Percentiles rank a stretch among this genome's conserved stretches.
Evolutionary conservation across 2,113 vertebrate species (phyloP).

Genomic region (Semicossyphus pulcher): DNA sequence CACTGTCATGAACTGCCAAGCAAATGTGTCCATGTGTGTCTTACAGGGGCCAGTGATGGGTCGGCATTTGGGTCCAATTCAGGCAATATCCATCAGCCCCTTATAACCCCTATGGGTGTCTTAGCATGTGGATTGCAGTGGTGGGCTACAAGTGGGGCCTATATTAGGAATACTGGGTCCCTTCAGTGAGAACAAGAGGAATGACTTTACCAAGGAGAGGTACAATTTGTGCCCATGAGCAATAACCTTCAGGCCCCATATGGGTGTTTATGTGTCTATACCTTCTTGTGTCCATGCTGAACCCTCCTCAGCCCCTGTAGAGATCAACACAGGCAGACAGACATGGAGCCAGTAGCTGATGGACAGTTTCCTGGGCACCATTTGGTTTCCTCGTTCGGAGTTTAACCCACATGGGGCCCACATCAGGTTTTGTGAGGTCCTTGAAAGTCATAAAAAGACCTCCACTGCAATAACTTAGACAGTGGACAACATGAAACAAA

Average conservation of each 20-base stretch:
- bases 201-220: neutral
- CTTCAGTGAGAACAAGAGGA: neutral
- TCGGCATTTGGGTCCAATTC: neutral
- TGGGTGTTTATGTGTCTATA: neutral
- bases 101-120: neutral
- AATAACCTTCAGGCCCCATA: neutral
- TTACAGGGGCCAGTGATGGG: neutral
- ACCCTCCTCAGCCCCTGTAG: neutral
- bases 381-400: neutral
- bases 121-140: neutral
- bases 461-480: neutral
- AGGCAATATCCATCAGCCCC: neutral
- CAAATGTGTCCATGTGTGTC: neutral
- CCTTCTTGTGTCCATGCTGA: neutral
- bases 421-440: neutral
- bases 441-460: conserved; percentile 7
- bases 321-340: neutral
- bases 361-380: neutral
- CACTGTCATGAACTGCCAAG: neutral
- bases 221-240: neutral
- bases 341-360: conserved; percentile 1
- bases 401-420: neutral
- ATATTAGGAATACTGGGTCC: too few relatives aligned
- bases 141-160: neutral
- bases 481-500: conserved; percentile 5